A percentile compares a stretch with the other conserved stretches of the same genome.
Evolutionary conservation across 2,113 vertebrate genomes (phyloP).

Genomic region (Ochotona curzoniae): DNA sequence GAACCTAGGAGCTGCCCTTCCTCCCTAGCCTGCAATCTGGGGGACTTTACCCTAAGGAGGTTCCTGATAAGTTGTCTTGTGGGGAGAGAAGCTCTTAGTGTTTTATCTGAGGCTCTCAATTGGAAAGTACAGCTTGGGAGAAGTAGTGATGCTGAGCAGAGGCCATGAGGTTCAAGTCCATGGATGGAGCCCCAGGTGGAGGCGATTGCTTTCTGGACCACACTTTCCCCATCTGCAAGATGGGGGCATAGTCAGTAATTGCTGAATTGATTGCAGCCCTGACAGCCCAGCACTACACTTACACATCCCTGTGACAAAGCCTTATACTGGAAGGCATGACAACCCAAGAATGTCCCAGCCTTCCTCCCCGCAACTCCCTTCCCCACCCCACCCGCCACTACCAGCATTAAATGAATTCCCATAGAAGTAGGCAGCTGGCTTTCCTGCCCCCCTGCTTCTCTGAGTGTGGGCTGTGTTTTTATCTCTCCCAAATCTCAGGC

Average conservation of each 20-base stretch:
- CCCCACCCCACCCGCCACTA: too few species aligned
- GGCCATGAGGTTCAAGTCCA: too few species aligned
- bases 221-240: constrained; percentile 30
- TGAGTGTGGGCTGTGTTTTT: background rate
- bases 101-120: background rate
- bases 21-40: background rate
- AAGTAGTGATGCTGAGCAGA: background rate
- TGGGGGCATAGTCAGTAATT: background rate
- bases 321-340: background rate
- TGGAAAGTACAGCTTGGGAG: background rate
- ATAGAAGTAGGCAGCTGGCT: background rate
- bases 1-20: constrained; percentile 34
- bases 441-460: background rate
- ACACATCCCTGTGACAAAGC: background rate
- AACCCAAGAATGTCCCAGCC: background rate
- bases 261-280: background rate
- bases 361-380: too few species aligned
- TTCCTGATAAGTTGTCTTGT: background rate
- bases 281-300: background rate
- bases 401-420: background rate
- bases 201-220: background rate
- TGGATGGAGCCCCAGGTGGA: too few species aligned
- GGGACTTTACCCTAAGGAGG: constrained; percentile 63
- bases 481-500: background rate
- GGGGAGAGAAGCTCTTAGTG: background rate